Base-by-base conservation (phyloP, 2,113 vertebrate genomes). In the Pterophyllum scalare region DNA sequence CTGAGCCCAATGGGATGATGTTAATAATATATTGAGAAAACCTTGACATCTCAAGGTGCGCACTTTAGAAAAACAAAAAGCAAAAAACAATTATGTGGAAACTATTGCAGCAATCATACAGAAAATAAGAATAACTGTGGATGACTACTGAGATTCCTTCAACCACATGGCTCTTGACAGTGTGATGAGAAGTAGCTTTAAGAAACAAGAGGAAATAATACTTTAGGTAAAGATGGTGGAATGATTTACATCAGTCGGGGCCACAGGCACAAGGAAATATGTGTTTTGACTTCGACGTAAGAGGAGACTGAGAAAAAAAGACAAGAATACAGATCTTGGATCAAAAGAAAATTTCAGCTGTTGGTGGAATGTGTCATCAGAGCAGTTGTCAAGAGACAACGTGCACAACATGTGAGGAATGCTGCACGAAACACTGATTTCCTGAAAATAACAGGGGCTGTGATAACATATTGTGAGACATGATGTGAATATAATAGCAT, bases 401-500 rank as follows among this genome's bases (percentile, higher is more conserved):
- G 75, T 54, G 56, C 61, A 52, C 59, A 61, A 59, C 79, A 74
- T 84, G 52, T 1, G 31, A 81, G 78, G 82, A 58, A 26, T 26
- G 57, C 13, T 74, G 61, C 20, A 58, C 52, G 49, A 59, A 86
- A 83, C 7, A 26, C 28, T 12, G 59, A 57, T 59, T 77, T 80
- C 33, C 77, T 78, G 40, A 72, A 77, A 64, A 72, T 72, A 83
- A 79, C 76, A 75, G 64, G 24, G 28, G 38, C 64, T 38, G 79
- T 81, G 79, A 84, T 79, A 43, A 75, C 88, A 83, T 75, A 86
- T 64, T 84, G 84, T 77, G 78, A 81, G 82, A 70, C 82, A 84
- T 77, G 80, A 82, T 80, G 77, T 74, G 84, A 89, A 49, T 40
- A 82, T 82, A 86, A 89, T 65, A 60, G 78, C 60, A 82, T 75